Conservation (phyloP, 2,888 invertebrate species). For the Drosophila birchii region DNA sequence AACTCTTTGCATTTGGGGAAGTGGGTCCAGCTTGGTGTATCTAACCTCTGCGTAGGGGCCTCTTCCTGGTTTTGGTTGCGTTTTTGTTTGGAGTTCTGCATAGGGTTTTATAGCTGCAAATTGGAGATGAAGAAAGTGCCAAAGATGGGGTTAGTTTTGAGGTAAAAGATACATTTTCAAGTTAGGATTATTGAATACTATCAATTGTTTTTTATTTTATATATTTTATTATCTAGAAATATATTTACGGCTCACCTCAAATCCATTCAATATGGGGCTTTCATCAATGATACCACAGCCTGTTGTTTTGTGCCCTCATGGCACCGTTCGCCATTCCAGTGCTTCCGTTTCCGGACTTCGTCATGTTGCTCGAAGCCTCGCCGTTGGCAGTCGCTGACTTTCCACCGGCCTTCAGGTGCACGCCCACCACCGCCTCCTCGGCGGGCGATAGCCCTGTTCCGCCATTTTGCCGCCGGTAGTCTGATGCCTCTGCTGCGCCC, state of each 20-base stretch:
- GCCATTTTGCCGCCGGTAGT: constrained; percentile 63
- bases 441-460: constrained; percentile 52
- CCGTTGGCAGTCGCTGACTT: constrained; percentile 52
- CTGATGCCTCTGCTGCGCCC: constrained; percentile 18
- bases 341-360: constrained; percentile 57
- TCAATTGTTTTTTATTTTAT: too few species aligned
- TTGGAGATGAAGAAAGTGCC: background rate
- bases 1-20: background rate
- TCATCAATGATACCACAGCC: constrained; percentile 84
- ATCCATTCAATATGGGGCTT: constrained; percentile 79
- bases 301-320: constrained; percentile 76
- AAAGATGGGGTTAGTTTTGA: background rate
- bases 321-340: constrained; percentile 56
- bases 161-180: background rate
- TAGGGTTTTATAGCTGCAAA: constrained; percentile 58
- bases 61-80: constrained; percentile 30
- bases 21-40: constrained; percentile 43
- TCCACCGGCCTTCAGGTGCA: constrained; percentile 54
- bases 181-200: too few species aligned
- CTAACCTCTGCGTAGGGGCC: constrained; percentile 36
- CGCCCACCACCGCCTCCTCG: constrained; percentile 61
- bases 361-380: constrained; percentile 61
- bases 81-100: constrained; percentile 53
- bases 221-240: background rate
- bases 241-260: constrained; percentile 73